These are phyloP conservation scores for Pipistrellus pipistrellus DNA, from an alignment of 2,797 vertebrate species.

Conservation along the genomic window DNA sequence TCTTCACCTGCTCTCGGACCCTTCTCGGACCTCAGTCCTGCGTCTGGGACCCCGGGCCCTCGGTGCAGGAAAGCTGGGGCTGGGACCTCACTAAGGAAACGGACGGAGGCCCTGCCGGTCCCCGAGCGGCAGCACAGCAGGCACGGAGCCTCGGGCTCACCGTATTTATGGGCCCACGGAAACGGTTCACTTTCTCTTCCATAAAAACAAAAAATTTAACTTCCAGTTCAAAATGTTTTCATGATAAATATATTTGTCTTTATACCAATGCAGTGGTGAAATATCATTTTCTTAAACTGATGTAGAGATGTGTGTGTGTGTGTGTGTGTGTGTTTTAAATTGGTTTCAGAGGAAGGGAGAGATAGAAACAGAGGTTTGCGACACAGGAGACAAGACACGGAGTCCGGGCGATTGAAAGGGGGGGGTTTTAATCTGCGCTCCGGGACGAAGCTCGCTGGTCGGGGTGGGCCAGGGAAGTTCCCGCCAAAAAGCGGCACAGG, in stretches of 20 bases:
- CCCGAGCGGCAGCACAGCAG: neutral
- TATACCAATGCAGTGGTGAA: neutral
- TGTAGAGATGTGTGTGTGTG: too few relatives aligned
- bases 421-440: too few relatives aligned
- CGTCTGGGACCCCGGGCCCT: neutral
- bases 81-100: neutral
- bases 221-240: neutral
- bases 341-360: too few relatives aligned
- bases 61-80: neutral
- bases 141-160: neutral
- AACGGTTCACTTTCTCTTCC: neutral
- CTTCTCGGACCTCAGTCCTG: neutral
- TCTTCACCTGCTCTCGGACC: neutral
- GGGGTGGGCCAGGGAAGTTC: too few relatives aligned
- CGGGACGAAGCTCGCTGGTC: too few relatives aligned
- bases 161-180: accelerated
- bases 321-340: too few relatives aligned
- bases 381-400: too few relatives aligned
- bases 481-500: too few relatives aligned
- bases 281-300: too few relatives aligned
- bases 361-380: too few relatives aligned
- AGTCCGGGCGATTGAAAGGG: too few relatives aligned
- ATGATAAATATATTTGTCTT: neutral
- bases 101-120: neutral
- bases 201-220: neutral